These are phyloP conservation scores for Antechinus flavipes DNA, from an alignment of 2,113 vertebrate genomes.

Conservation along the genomic window DNA sequence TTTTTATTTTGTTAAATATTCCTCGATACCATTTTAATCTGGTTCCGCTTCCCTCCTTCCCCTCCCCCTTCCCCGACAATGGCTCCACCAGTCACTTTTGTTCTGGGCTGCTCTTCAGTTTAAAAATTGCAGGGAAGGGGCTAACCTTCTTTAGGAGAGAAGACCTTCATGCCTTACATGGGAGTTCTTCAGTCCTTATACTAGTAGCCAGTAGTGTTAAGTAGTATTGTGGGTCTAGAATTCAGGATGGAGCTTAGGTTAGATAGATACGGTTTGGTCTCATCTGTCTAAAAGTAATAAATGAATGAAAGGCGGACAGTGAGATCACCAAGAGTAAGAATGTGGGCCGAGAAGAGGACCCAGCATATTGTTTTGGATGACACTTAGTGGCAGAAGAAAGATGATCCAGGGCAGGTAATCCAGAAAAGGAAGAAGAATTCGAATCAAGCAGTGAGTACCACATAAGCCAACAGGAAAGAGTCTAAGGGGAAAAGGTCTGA, in stretches of 20 bases:
- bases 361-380: not conserved
- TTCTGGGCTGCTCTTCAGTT: not conserved
- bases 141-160: not conserved
- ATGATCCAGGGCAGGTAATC: not conserved
- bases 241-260: not conserved
- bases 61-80: too few relatives aligned
- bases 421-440: not conserved
- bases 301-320: not conserved
- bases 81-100: not conserved
- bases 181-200: not conserved
- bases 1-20: not conserved
- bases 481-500: not conserved
- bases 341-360: not conserved
- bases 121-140: not conserved
- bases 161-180: not conserved
- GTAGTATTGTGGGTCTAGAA: not conserved
- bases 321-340: not conserved
- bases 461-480: not conserved
- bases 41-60: not conserved
- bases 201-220: not conserved
- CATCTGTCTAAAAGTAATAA: not conserved
- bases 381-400: not conserved
- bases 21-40: not conserved
- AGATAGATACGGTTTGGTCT: not conserved
- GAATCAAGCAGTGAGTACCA: not conserved